These are phyloP conservation scores for Malurus elegans DNA, from an alignment of 2,113 vertebrate species.

Conservation along the genomic window DNA sequence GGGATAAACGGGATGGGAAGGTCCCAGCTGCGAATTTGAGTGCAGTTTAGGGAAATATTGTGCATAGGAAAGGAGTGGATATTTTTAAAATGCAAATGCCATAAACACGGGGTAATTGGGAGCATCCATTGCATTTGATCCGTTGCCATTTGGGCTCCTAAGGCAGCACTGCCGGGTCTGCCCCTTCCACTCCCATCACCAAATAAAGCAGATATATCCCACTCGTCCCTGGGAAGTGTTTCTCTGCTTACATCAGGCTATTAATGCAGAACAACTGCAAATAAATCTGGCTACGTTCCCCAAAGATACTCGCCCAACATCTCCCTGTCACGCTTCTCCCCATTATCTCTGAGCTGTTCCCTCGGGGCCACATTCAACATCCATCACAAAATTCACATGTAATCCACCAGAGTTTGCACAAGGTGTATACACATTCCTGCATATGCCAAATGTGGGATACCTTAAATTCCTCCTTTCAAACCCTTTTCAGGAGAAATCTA, in stretches of 20 bases:
- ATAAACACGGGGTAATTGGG: background rate
- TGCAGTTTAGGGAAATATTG: background rate
- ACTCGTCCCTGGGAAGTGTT: background rate
- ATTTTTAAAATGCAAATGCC: background rate
- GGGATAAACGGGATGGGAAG: background rate
- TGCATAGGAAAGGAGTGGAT: background rate
- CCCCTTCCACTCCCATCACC: background rate
- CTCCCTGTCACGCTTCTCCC: background rate
- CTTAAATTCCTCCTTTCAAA: conserved; percentile 2
- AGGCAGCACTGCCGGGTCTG: background rate
- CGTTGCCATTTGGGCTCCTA: background rate
- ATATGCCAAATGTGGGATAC: background rate
- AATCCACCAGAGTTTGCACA: background rate
- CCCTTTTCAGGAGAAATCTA: background rate
- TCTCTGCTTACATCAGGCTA: background rate
- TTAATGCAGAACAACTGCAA: background rate
- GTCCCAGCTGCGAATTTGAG: background rate
- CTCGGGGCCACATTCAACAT: background rate
- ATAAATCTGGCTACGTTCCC: background rate
- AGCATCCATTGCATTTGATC: background rate
- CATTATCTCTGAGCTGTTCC: background rate
- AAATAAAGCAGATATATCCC: background rate
- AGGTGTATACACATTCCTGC: background rate
- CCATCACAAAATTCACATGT: background rate
- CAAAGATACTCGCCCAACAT: background rate